Conservation (phyloP, 2,797 vertebrate species). For the Sebastiscus tertius region DNA sequence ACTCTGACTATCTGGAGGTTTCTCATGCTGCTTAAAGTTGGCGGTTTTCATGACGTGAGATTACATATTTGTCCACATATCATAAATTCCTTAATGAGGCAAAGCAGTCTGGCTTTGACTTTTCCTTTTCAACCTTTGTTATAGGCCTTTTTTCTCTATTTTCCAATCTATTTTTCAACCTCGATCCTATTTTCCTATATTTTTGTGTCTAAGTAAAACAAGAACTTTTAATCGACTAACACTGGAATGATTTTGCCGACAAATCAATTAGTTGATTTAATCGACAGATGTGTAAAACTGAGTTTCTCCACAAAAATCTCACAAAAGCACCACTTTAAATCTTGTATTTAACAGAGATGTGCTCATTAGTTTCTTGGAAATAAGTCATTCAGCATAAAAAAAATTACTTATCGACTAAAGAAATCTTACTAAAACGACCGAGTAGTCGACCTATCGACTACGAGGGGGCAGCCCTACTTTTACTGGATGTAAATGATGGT, state of each 20-base stretch:
- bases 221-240: neutral
- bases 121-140: neutral
- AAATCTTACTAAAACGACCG: no score
- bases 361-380: no score
- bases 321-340: neutral
- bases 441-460: neutral
- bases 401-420: no score
- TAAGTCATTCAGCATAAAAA: no score
- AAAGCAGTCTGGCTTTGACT: neutral
- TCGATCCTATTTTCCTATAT: neutral
- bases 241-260: neutral
- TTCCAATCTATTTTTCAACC: no score
- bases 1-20: neutral
- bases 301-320: neutral
- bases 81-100: neutral
- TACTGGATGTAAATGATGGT: neutral
- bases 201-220: neutral
- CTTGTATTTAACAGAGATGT: no score
- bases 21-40: neutral
- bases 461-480: neutral
- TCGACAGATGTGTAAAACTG: neutral
- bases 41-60: slow-evolving; percentile 1
- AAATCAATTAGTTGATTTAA: neutral
- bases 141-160: neutral
- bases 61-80: neutral